Base-by-base conservation (phyloP, 1,140 invertebrate species). In the Halesus radiatus region DNA sequence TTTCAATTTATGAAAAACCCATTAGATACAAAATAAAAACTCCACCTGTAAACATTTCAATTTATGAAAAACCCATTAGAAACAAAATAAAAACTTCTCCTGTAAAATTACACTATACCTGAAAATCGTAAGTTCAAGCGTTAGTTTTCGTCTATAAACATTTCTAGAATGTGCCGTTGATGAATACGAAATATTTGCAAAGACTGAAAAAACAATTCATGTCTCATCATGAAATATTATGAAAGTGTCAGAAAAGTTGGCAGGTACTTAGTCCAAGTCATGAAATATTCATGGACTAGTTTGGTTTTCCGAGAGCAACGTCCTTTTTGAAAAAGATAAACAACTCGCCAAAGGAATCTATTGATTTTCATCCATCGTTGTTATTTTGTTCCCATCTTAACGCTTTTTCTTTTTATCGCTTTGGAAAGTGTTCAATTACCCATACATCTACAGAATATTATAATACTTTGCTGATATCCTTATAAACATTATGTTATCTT, bases 241-340 rank as follows among this genome's bases (percentile, higher is more conserved):
- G 18, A 56, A 56, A 18, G 20, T 22, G n/a, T 22, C 54, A 22
- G 54, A 56, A 56, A 29, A 18, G 54, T 56, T 45, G 37, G 37
- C 1, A 45, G 20, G 54, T 56, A 56, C 54, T 56, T 56, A 56
- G 20, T 22, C 20, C 10, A 56, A 56, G 54, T 56, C 54, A 56
- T 56, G 54, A 56, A 56, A 18, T 56, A 56, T 56, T 56, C 54
- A 56, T 56, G n/a, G 20, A 56, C n/a, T 18, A 56, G 54, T 56
- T 56, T 56, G n/a, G 54, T 56, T 56, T 54, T 56, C 54, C 20
- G n/a, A 56, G 54, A 22, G 54, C n/a, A 56, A 22, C 10, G 54
- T 56, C 54, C 54, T 29, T 70, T 70, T 29, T 50, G 23, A 20
- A 45, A 29, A 37, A 70, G 45, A 70, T 70, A 45, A 37, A 66